Conservation (phyloP, 2,113 vertebrate genomes). For the Semnornis frantzii region DNA sequence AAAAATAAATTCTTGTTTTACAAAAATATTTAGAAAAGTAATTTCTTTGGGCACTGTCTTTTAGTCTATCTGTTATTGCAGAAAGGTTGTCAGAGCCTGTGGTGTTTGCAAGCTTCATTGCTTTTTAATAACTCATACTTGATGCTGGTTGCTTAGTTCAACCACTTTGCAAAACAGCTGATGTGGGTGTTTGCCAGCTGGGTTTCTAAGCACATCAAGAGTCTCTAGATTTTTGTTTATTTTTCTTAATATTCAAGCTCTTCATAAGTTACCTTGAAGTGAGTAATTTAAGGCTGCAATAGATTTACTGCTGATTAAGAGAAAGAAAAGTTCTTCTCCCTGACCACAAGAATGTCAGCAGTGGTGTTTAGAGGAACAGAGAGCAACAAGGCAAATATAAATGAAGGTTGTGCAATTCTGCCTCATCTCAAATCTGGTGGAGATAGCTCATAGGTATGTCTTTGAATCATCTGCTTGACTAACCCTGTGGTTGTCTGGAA, state of each 20-base stretch:
- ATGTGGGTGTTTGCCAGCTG: background rate
- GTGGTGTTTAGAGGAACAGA: background rate
- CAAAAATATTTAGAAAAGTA: constrained; percentile 60
- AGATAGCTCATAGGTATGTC: background rate
- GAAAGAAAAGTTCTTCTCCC: background rate
- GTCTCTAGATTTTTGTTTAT: background rate
- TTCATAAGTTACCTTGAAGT: background rate
- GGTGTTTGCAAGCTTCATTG: background rate
- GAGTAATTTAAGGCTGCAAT: background rate
- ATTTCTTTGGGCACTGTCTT: constrained; percentile 18
- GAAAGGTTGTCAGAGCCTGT: background rate
- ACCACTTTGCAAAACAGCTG: constrained; percentile 6
- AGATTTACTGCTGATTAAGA: background rate
- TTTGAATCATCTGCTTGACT: background rate
- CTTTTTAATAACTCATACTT: constrained; percentile 43
- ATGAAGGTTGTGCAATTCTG: background rate
- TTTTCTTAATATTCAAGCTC: background rate
- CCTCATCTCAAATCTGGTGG: background rate
- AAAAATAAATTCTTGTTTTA: background rate
- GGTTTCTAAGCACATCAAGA: background rate
- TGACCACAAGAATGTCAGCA: background rate
- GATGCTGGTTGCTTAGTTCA: background rate
- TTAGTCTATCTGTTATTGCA: background rate
- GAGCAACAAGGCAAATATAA: background rate
- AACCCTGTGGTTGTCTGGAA: background rate